These are phyloP conservation scores for Brachionichthys hirsutus DNA, from an alignment of 2,113 vertebrate genomes.

Conservation along the genomic window DNA sequence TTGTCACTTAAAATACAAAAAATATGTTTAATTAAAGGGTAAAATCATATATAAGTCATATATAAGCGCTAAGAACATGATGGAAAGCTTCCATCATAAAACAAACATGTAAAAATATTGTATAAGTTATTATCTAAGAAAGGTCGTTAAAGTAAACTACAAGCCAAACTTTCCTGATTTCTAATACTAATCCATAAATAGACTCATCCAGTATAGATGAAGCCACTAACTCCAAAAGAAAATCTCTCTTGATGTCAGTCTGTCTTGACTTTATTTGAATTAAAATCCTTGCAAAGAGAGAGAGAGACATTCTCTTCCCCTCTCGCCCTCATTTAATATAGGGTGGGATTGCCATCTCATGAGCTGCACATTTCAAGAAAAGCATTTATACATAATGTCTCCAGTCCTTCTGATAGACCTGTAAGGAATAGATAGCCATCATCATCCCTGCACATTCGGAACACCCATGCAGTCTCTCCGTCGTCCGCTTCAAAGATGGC, in stretches of 20 bases:
- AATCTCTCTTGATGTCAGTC: slow-evolving; percentile 39
- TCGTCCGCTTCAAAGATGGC: slow-evolving; percentile 60
- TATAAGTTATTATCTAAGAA: background rate
- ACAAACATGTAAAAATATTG: slow-evolving; percentile 2
- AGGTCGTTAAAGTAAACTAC: background rate
- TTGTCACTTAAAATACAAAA: slow-evolving; percentile 19
- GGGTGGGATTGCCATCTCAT: slow-evolving; percentile 40
- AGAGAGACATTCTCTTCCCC: slow-evolving; percentile 14
- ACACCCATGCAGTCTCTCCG: slow-evolving; percentile 61
- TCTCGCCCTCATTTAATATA: slow-evolving; percentile 50
- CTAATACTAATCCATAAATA: too few relatives aligned
- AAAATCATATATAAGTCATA: background rate
- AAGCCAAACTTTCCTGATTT: background rate
- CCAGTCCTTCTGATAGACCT: slow-evolving; percentile 67
- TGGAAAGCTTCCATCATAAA: slow-evolving; percentile 20
- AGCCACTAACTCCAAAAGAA: slow-evolving; percentile 38
- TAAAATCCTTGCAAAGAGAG: slow-evolving; percentile 34
- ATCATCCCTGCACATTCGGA: slow-evolving; percentile 52
- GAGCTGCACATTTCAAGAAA: slow-evolving; percentile 51
- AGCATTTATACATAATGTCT: slow-evolving; percentile 59
- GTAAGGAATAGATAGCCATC: slow-evolving; percentile 66
- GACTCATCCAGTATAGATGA: background rate
- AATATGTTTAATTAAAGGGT: slow-evolving; percentile 3
- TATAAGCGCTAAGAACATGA: slow-evolving; percentile 7
- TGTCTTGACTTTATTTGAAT: slow-evolving; percentile 50